Conservation (phyloP, 2,888 invertebrate genomes). For the Zaprionus obscuricornis region DNA sequence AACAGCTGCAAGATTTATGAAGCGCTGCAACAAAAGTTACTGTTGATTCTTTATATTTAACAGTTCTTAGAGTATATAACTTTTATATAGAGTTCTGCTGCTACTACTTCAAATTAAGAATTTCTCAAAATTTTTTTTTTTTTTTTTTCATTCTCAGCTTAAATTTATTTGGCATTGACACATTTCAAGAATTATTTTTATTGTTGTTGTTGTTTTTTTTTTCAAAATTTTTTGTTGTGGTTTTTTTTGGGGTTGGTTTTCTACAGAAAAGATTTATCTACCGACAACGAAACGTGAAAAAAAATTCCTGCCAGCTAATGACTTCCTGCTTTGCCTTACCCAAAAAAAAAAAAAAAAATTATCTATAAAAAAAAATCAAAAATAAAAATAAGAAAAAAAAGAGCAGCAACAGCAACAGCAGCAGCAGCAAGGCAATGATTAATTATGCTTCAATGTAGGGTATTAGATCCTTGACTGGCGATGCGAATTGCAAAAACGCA, state of each 20-base stretch:
- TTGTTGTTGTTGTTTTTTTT: no score
- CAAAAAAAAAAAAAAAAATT: constrained; percentile 36
- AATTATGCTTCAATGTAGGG: constrained; percentile 59
- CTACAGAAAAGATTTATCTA: constrained; percentile 42
- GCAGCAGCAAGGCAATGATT: constrained; percentile 47
- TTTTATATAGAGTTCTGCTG: background rate
- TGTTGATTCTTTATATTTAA: no score
- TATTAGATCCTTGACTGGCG: constrained; percentile 63
- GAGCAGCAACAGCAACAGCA: constrained; percentile 5
- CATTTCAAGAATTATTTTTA: constrained; percentile 20
- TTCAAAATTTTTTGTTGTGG: no score
- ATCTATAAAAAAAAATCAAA: constrained; percentile 41
- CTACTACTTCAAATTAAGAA: no score
- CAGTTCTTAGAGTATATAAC: constrained; percentile 2
- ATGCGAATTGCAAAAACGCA: no score
- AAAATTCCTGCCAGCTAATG: constrained; percentile 53
- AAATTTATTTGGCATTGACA: background rate
- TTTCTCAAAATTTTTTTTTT: no score
- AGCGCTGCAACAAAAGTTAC: constrained; percentile 10
- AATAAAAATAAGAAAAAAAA: background rate
- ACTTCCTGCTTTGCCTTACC: constrained; percentile 63
- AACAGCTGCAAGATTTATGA: constrained; percentile 9
- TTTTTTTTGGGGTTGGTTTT: constrained; percentile 17
- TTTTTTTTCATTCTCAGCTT: no score
- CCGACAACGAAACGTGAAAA: constrained; percentile 14